Base-by-base conservation (phyloP, 2,888 invertebrate species). In the Tipula helvola region DNA sequence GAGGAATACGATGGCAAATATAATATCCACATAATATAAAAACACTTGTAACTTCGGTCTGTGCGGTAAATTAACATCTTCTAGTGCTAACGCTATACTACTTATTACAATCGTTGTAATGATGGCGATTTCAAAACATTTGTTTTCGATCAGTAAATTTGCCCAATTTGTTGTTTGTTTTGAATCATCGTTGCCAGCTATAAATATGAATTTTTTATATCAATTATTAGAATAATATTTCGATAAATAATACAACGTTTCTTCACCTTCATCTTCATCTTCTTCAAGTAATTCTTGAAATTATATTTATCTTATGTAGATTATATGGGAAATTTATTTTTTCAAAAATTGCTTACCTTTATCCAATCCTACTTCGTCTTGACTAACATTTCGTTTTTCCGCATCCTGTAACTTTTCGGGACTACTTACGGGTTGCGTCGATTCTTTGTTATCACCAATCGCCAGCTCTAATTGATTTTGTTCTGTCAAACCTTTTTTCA, bases 81-180 rank as follows among this genome's bases (percentile, higher is more conserved):
- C 99, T 92, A 98, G 93, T 89, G 99, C 99, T 95, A 99, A 94
- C 90, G 98, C 98, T 93, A 98, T 94, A 94, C 98, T 98, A 94
- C 98, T 98, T 91, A 98, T 95, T 92, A 98, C 94, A 93, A 99
- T 99, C 98, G 98, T 98, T 90, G 97, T 96, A 91, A 99, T 99
- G 92, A 99, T 98, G 93, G 99, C 98, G 90, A 98, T 98, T 94
- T 99, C 99, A 93, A 99, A 99, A 93, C 99, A 99, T 92, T 98
- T 98, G 93, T 99, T 98, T 93, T 99, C 99, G 91, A 99, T 98
- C 90, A 99, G 94, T 88, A 98, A 93, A 92, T 96, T 96, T 89
- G 96, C 97, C 98, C 98, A 99, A 2, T 28, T 89, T 96, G 96
- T 91, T 97, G 96, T 96, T 98, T 98, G 92, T 10, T 96, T 97